Evolutionary conservation across 53 echinoderm and acorn worm genomes (phyloP), one percentile per base, ranked within the genome.

Genomic region (Mesocentrotus franciscanus): DNA sequence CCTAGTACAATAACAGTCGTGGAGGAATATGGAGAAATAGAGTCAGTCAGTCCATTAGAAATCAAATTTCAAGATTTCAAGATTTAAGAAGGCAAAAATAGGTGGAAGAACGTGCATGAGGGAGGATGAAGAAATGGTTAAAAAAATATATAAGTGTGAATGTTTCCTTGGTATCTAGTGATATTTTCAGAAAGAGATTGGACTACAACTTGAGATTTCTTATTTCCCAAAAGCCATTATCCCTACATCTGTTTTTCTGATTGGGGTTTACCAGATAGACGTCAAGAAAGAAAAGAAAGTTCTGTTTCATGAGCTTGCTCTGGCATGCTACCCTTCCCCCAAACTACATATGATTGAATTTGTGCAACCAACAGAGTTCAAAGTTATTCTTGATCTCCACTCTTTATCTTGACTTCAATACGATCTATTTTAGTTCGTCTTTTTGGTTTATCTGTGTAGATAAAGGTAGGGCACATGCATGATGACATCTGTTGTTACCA

Each of bases 211-310:
- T 87, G 29, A 56, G 15, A 59, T 58, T 58, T 34, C 87, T 87
- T 8, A 27, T 27, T 42, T 81, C 81, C 81, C 87, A 56, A 27
- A 87, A 0, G 58, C 13, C 87, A 87, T 84, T 49, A 42, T 12
- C 12, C 56, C 56, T 87, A 87, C 87, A 87, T 87, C 87, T 87
- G 87, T 87, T 85, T 85, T 85, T 57, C 57, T 85, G 27, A 87
- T 58, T 27, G 87, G 87, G 87, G 34, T 84, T 57, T 57, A 87
- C 24, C 57, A 10, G 58, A 87, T 57, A 10, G 9, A 11, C 36
- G 39, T 36, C 56, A 56, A 27, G 87, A 58, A 13, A 56, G 27
- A 27, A n/a, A 75, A 30, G 20, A 20, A 18, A 75, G 26, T 22
- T 58, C 58, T 58, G 56, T 87, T 13, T 84, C 84, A 7, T 87